Evolutionary conservation across 2,797 vertebrate genomes (phyloP), one percentile per base, ranked within the genome.

Genomic region (Heterohyrax brucei): DNA sequence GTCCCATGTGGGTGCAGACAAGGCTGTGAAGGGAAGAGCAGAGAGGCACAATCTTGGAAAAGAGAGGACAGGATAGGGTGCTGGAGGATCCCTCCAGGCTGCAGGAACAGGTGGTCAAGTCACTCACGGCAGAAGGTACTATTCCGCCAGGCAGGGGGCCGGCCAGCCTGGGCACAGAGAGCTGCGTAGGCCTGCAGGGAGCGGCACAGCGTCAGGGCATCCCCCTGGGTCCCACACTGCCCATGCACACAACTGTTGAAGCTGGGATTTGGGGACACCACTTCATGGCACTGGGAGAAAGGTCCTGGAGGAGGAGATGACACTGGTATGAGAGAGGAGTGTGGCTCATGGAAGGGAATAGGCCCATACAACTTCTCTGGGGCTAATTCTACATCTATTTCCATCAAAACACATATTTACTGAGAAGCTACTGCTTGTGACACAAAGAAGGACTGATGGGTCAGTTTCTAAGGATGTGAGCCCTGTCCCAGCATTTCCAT

Each of bases 101-200:
- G 19, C 4, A 7, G 89, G 39, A 80, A 39, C 1, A 3, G 44
- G 13, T 0, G 10, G 13, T 22, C 13, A 8, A 39, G 46, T 56
- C 46, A 98, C 99, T 99, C 98, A 99, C 99, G 98, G 97, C 99
- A 99, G 98, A 99, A 99, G 95, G 98, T 98, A 87, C 96, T 98
- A 91, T 98, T 99, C 80, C 99, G 98, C 99, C 99, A 99, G 64
- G 77, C 0, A 7, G 98, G 97, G 94, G 97, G 48, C 53, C 98
- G 94, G 77, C 99, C 98, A 0, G 98, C 98, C 61, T 97, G 98
- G 46, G 99, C 98, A 2, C 99, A 99, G 80, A 99, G 87, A 96
- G 99, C 98, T 0, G 99, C 99, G 0, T 99, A 99, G 98, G 99
- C 98, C 97, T 99, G 98, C 50, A 99, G 95, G 59, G 99, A 98